A percentile compares a stretch with the other conserved stretches of the same genome.
These are phyloP conservation scores for Patiria miniata DNA, from an alignment of 35 echinoderm and acorn worm genomes.

Conservation along the genomic window DNA sequence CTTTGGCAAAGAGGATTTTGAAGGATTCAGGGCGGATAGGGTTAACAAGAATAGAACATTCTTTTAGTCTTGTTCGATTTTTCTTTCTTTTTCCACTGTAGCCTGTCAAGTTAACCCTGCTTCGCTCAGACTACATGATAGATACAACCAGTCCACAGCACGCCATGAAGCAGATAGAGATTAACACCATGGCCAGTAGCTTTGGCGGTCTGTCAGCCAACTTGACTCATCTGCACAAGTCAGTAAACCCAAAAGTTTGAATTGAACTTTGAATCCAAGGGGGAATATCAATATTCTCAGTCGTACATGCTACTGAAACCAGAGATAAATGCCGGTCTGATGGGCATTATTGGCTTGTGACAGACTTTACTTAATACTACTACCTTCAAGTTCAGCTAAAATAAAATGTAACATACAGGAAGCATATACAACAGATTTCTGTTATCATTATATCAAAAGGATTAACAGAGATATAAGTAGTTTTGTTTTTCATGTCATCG, in stretches of 20 bases:
- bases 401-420: too few species aligned
- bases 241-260: not conserved
- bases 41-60: not conserved
- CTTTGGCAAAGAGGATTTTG: too few species aligned
- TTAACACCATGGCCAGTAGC: conserved; percentile 84
- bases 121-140: conserved; percentile 87
- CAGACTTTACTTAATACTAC: too few species aligned
- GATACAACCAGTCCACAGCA: conserved; percentile 39
- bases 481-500: not conserved
- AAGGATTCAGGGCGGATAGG: too few species aligned
- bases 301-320: too few species aligned
- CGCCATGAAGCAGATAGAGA: conserved; percentile 67
- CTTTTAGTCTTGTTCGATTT: not conserved
- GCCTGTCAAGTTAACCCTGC: conserved; percentile 60
- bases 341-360: too few species aligned
- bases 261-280: too few species aligned
- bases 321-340: too few species aligned
- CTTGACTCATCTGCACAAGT: conserved; percentile 71
- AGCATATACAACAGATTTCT: too few species aligned
- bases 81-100: not conserved
- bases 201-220: conserved; percentile 56
- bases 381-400: too few species aligned
- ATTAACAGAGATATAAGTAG: not conserved
- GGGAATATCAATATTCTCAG: too few species aligned
- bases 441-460: not conserved